phyloP scores from a whole-genome alignment of 2,797 vertebrate species.

The Euphonia xanthogaster region DNA sequence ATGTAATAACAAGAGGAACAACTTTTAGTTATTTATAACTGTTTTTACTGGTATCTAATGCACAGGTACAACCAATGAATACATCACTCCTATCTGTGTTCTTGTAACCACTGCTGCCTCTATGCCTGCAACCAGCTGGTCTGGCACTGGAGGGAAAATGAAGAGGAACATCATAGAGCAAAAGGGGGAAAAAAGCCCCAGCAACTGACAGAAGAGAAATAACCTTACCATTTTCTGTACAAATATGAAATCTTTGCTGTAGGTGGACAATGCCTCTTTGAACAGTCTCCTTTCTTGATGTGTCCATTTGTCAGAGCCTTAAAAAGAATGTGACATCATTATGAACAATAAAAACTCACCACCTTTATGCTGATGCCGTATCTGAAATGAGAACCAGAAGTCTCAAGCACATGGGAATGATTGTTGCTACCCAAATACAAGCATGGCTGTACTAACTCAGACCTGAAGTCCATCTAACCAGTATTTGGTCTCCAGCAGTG shows the following conservation, averaged over 20 bases:
- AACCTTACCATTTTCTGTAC: conserved; percentile 88
- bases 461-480: background rate
- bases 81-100: accelerated
- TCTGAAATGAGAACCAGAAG: background rate
- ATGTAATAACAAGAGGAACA: background rate
- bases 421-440: background rate
- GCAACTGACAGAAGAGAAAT: background rate
- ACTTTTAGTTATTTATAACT: background rate
- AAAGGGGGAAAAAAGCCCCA: background rate
- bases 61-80: background rate
- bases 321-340: background rate
- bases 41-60: background rate
- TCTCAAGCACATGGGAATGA: background rate
- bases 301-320: conserved; percentile 87
- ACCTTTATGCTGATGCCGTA: background rate
- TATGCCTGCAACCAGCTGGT: background rate
- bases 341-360: background rate
- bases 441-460: background rate
- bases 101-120: background rate
- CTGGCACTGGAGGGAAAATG: background rate
- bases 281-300: conserved; percentile 84
- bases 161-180: background rate
- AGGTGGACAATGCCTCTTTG: conserved; percentile 84
- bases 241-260: conserved; percentile 90
- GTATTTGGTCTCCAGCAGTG: background rate